These are phyloP conservation scores for Strongylocentrotus purpuratus DNA, from an alignment of 35 echinoderm and acorn worm species.

Conservation along the genomic window DNA sequence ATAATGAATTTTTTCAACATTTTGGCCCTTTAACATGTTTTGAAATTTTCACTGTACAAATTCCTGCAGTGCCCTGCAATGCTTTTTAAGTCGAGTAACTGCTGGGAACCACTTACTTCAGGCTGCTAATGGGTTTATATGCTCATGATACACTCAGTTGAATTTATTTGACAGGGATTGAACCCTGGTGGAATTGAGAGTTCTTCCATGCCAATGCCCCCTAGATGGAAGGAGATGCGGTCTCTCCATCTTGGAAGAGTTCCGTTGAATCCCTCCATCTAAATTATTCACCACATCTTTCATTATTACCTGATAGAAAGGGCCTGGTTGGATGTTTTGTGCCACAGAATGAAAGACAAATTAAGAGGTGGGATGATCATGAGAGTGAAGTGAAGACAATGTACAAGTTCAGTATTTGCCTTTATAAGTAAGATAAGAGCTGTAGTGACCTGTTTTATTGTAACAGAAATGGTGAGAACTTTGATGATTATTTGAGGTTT, in stretches of 20 bases:
- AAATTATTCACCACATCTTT: not conserved
- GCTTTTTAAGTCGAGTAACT: not conserved
- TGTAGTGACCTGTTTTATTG: too few species aligned
- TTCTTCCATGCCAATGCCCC: not conserved
- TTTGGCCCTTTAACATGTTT: too few species aligned
- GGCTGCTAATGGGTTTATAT: not conserved
- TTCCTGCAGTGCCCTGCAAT: too few species aligned
- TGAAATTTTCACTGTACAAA: too few species aligned
- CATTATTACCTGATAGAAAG: not conserved
- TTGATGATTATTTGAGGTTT: too few species aligned
- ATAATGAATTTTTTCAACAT: too few species aligned
- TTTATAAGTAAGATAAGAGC: too few species aligned
- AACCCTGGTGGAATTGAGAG: not conserved
- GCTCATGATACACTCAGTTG: not conserved
- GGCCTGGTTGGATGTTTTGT: not conserved
- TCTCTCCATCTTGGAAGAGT: not conserved
- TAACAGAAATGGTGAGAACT: too few species aligned
- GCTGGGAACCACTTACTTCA: not conserved
- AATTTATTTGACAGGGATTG: not conserved
- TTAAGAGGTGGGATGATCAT: too few species aligned
- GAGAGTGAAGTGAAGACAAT: too few species aligned
- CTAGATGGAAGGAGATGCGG: not conserved
- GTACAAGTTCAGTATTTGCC: too few species aligned
- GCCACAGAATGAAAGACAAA: not conserved
- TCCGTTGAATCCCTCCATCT: not conserved